Conservation (phyloP, 1,140 invertebrate genomes). For the Halesus radiatus region DNA sequence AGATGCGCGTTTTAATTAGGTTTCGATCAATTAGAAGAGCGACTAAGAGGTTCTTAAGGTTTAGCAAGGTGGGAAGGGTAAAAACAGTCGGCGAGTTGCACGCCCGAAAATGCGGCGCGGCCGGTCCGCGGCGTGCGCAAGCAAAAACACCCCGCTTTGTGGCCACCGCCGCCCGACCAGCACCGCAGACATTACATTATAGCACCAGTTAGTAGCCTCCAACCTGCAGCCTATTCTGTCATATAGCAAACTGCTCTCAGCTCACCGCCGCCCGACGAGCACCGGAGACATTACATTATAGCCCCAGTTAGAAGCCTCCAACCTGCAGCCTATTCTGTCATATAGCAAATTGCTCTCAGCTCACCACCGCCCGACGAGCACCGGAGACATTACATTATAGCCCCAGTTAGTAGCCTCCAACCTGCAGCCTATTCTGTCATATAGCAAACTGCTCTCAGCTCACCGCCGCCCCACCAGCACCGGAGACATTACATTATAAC, state of each 20-base stretch:
- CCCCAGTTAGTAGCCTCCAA: no score
- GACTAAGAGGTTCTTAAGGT: not conserved
- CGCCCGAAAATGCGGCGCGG: conserved; percentile 53
- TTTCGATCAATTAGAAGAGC: conserved; percentile 11
- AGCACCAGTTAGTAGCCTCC: no score
- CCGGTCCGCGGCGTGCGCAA: conserved; percentile 32
- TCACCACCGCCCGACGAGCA: not conserved
- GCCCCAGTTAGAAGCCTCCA: no score
- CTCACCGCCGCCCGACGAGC: not conserved
- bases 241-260: no score
- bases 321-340: no score
- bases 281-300: not conserved
- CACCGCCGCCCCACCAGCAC: not conserved
- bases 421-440: no score
- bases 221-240: no score
- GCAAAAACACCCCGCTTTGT: conserved; percentile 44
- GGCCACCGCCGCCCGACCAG: conserved; percentile 18
- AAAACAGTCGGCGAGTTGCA: conserved; percentile 47
- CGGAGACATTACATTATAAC: not conserved
- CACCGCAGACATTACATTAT: not conserved
- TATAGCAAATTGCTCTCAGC: no score
- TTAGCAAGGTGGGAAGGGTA: not conserved
- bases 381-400: not conserved
- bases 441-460: no score
- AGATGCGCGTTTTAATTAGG: conserved; percentile 8